Base-by-base conservation (phyloP, 2,797 vertebrate genomes). In the Eupleurogrammus muticus region DNA sequence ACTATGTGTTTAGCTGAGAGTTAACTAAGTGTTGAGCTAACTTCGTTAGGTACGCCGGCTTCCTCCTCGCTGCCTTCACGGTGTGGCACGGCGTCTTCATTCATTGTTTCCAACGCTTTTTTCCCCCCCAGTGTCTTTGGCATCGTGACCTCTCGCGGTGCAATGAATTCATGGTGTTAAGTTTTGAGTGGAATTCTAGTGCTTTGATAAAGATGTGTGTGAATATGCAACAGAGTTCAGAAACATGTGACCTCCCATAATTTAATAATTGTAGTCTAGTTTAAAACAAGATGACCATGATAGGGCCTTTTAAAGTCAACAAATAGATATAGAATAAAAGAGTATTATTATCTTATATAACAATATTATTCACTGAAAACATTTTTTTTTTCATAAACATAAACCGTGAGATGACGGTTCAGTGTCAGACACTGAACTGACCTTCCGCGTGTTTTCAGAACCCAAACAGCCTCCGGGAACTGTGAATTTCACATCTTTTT, bases 311-410 rank as follows among this genome's bases (percentile, higher is more conserved):
- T 70, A 28, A 6, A 4, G 3, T 23, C 44, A 10, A 20, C 65
- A 70, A 44, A 47, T 9, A 50, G 16, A 40, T 20, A 38, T 3
- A 34, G 16, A 28, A 28, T 34, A n/a, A 24, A 13, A 40, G 17
- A n/a, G 78, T 56, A 5, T 5, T 1, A 55, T 75, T 57, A 69
- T 36, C 47, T 70, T 24, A 35, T 78, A 54, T 35, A 2, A 52
- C 5, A 9, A n/a, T 4, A 38, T 51, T 19, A 65, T 57, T 20
- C 48, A 13, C 6, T 47, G 9, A 59, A 49, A 65, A 46, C 13
- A n/a, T n/a, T n/a, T n/a, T n/a, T n/a, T n/a, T n/a, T n/a, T n/a
- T n/a, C n/a, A n/a, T n/a, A n/a, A n/a, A n/a, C n/a, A n/a, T 20
- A 51, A 56, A 1, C 13, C 23, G 14, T 61, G 47, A 9, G 20